Evolutionary conservation across 2,888 invertebrate genomes (phyloP).

Genomic region (Aphidius colemani): DNA sequence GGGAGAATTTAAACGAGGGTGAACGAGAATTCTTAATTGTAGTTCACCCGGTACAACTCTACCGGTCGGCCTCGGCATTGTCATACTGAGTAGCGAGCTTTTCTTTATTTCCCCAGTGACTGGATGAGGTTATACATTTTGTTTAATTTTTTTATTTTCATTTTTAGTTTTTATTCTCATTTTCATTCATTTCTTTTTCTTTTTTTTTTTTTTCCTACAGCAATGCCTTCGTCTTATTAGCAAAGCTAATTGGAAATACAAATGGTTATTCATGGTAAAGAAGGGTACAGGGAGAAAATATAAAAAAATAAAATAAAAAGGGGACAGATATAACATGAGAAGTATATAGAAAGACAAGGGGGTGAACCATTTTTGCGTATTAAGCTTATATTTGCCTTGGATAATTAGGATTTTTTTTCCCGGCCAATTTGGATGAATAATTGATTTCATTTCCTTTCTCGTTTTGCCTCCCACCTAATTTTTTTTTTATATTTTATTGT

Average conservation of each 20-base stretch:
- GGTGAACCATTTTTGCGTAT: conserved; percentile 54
- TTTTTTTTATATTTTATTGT: conserved; percentile 20
- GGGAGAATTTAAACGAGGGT: conserved; percentile 49
- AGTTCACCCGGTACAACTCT: conserved; percentile 53
- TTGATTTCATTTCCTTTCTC: conserved; percentile 52
- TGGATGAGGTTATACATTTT: conserved; percentile 61
- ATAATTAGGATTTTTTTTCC: conserved; percentile 60
- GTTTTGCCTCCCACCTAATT: conserved; percentile 32
- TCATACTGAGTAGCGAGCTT: conserved; percentile 54
- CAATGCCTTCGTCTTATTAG: conserved; percentile 59
- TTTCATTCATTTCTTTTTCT: conserved; percentile 31
- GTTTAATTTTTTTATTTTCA: conserved; percentile 38
- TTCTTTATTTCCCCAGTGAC: conserved; percentile 61
- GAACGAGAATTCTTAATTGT: conserved; percentile 56
- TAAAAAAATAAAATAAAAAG: conserved; percentile 32
- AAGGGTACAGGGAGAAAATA: conserved; percentile 44
- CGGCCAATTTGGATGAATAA: conserved; percentile 60
- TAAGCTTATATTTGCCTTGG: conserved; percentile 59
- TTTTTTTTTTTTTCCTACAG: conserved; percentile 46
- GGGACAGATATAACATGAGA: conserved; percentile 30
- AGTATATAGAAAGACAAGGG: conserved; percentile 23
- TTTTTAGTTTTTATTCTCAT: conserved; percentile 23
- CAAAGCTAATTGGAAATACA: conserved; percentile 61
- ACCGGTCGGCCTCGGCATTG: conserved; percentile 51
- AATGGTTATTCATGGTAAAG: conserved; percentile 60